Evolutionary conservation across 2,888 invertebrate species (phyloP).

Genomic region (Sminthurides aquaticus): DNA sequence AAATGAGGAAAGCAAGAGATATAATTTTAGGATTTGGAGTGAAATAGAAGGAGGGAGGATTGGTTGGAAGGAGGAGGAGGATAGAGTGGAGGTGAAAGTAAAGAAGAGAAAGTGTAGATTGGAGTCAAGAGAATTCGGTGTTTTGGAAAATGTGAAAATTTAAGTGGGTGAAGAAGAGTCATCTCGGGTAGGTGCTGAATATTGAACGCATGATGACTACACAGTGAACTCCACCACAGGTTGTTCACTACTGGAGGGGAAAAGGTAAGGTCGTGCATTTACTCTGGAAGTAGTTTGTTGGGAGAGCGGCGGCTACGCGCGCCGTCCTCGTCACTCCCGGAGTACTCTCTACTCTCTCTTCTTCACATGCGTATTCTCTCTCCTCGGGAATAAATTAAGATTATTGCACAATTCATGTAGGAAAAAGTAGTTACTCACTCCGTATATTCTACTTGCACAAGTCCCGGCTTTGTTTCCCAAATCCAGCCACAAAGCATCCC

Average conservation of each 20-base stretch:
- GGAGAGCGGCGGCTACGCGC: no score
- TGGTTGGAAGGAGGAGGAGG: not conserved
- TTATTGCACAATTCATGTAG: constrained; percentile 2
- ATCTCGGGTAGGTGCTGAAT: not conserved
- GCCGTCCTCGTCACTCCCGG: no score
- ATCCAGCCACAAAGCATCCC: no score
- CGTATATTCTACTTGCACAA: not conserved
- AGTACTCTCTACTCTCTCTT: no score
- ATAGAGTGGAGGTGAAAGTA: not conserved
- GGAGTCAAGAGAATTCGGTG: not conserved
- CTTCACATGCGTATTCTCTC: constrained; percentile 24
- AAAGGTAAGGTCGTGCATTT: not conserved
- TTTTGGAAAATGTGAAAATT: not conserved
- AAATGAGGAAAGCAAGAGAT: not conserved
- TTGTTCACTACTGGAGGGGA: constrained; percentile 34
- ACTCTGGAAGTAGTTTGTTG: constrained; percentile 5
- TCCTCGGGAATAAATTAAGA: constrained; percentile 25
- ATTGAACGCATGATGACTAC: constrained; percentile 5
- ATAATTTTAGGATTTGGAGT: not conserved
- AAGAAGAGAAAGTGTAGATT: not conserved
- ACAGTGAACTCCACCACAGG: constrained; percentile 39
- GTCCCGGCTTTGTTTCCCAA: no score
- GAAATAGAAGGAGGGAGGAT: not conserved
- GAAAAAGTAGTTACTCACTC: not conserved
- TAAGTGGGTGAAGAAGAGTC: not conserved